These are phyloP conservation scores for Enteromius argenteus DNA, from an alignment of 2,797 vertebrate genomes.

Conservation along the genomic window DNA sequence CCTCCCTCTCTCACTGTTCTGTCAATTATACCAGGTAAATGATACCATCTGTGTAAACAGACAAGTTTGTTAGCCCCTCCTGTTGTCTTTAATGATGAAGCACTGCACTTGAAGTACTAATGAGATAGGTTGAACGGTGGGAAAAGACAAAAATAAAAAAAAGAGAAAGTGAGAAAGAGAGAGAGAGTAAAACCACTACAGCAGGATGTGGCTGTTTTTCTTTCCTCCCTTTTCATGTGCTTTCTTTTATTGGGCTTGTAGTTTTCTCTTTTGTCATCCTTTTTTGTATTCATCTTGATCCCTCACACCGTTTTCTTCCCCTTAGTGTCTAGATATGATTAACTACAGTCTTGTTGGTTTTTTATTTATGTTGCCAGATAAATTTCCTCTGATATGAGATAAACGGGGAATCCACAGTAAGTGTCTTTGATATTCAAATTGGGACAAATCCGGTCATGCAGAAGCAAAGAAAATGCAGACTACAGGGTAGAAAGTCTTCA, in stretches of 20 bases:
- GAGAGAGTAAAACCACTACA: constrained; percentile 53
- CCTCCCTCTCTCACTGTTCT: constrained; percentile 63
- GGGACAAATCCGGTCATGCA: not conserved
- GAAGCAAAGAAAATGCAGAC: constrained; percentile 19
- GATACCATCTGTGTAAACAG: constrained; percentile 76
- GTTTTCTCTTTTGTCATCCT: constrained; percentile 47
- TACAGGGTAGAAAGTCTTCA: constrained; percentile 45
- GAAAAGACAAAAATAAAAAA: constrained; percentile 1
- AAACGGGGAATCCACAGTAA: constrained; percentile 15
- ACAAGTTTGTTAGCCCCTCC: constrained; percentile 46
- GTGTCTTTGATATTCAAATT: constrained; percentile 41
- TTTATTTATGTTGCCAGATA: constrained; percentile 12
- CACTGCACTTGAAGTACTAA: constrained; percentile 22
- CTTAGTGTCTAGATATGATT: not conserved
- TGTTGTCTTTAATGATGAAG: constrained; percentile 36
- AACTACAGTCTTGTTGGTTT: not conserved
- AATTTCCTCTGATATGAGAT: not conserved
- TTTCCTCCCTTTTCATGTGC: constrained; percentile 58
- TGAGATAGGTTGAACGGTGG: constrained; percentile 35
- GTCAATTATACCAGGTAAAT: constrained; percentile 55
- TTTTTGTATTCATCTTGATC: constrained; percentile 11
- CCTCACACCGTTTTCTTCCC: not conserved
- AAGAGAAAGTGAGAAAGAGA: constrained; percentile 31
- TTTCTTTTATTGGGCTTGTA: constrained; percentile 59
- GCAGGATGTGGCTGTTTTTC: constrained; percentile 60